Evolutionary conservation across 2,888 invertebrate species (phyloP).

Genomic region (Abrostola tripartita): DNA sequence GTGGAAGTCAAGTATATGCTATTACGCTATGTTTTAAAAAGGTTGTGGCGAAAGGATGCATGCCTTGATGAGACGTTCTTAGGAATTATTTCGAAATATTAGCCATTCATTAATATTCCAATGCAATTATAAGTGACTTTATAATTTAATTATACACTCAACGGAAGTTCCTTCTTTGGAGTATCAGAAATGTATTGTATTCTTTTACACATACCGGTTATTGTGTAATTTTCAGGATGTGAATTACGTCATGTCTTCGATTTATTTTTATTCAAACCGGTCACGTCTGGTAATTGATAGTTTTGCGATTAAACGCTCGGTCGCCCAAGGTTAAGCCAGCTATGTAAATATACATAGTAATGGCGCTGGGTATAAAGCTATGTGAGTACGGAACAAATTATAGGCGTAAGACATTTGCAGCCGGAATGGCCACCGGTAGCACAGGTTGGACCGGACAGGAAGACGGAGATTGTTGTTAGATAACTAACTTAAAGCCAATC

Average conservation of each 20-base stretch:
- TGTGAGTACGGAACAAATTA: conserved; percentile 64
- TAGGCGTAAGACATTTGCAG: conserved; percentile 59
- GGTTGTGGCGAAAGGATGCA: conserved; percentile 62
- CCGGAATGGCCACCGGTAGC: conserved; percentile 55
- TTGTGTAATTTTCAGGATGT: conserved; percentile 56
- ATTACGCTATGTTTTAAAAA: conserved; percentile 31
- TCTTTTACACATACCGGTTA: conserved; percentile 19
- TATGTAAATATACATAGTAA: conserved; percentile 62
- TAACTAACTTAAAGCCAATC: conserved; percentile 54
- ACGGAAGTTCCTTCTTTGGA: conserved; percentile 61
- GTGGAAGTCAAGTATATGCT: conserved; percentile 37
- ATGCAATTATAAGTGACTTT: conserved; percentile 38
- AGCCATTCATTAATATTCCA: conserved; percentile 62
- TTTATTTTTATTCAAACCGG: conserved; percentile 35
- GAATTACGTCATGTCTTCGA: conserved; percentile 56
- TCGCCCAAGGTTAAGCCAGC: conserved; percentile 64
- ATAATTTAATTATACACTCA: conserved; percentile 59
- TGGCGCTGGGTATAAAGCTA: conserved; percentile 48
- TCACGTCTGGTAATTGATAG: conserved; percentile 57
- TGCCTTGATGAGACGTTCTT: conserved; percentile 51
- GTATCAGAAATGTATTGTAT: conserved; percentile 52
- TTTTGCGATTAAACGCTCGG: conserved; percentile 53
- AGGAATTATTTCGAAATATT: conserved; percentile 61
- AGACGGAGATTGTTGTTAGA: conserved; percentile 60
- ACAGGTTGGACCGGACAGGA: conserved; percentile 57